phyloP scores from a whole-genome alignment of 2,888 invertebrate species.

The Dysmachus trigonus region DNA sequence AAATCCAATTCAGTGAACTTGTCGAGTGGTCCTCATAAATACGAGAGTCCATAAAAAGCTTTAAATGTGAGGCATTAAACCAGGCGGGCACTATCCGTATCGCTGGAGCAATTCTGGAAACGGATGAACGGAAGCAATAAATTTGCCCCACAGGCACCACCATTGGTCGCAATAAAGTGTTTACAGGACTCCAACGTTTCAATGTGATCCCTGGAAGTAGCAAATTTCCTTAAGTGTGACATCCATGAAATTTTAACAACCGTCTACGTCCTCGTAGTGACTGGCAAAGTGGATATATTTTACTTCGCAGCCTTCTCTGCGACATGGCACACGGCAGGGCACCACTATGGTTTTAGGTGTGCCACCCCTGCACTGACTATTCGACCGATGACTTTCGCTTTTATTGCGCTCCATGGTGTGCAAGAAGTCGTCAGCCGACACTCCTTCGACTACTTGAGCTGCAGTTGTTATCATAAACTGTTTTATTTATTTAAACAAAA shows the following conservation, averaged over 20 bases:
- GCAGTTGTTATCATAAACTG: conserved; percentile 14
- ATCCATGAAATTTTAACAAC: conserved; percentile 43
- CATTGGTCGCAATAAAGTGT: conserved; percentile 38
- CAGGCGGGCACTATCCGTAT: conserved; percentile 34
- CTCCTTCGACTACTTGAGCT: neutral
- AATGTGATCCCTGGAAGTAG: conserved; percentile 42
- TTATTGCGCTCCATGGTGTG: conserved; percentile 7
- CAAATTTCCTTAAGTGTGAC: conserved; percentile 43
- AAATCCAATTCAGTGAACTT: conserved; percentile 35
- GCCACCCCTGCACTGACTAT: neutral
- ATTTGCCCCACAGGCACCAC: conserved; percentile 12
- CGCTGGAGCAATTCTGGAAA: conserved; percentile 31
- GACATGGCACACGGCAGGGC: too few species aligned
- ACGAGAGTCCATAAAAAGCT: conserved; percentile 38
- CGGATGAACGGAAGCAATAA: conserved; percentile 42
- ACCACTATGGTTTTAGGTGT: neutral
- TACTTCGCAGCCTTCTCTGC: neutral
- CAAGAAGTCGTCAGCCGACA: neutral
- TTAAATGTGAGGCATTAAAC: conserved; percentile 39
- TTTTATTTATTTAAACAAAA: conserved; percentile 9
- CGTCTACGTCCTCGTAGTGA: neutral
- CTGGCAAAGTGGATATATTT: conserved; percentile 20
- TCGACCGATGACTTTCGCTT: conserved; percentile 25
- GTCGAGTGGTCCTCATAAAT: conserved; percentile 34
- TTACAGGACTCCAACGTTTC: conserved; percentile 35